Conservation (phyloP, 2,113 vertebrate species). For the Polypterus bichir region DNA sequence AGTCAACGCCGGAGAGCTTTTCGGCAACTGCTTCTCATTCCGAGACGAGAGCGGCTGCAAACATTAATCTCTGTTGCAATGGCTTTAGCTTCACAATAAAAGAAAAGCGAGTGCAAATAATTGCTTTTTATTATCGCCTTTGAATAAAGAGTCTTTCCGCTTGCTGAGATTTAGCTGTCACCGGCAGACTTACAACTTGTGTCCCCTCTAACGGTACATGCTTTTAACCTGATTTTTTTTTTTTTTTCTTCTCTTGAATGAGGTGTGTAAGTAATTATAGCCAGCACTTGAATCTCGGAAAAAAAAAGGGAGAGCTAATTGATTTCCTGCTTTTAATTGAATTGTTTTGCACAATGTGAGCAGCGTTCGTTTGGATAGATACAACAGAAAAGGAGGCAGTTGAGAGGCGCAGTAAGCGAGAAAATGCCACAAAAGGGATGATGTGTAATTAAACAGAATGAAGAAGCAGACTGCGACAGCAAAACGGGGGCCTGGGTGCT, state of each 20-base stretch:
- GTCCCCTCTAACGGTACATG: constrained; percentile 43
- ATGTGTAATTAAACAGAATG: too few relatives aligned
- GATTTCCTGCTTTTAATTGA: constrained; percentile 28
- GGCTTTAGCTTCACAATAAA: constrained; percentile 42
- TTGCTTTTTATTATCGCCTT: constrained; percentile 52
- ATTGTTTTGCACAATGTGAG: too few relatives aligned
- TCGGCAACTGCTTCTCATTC: constrained; percentile 49
- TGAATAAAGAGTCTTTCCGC: constrained; percentile 45
- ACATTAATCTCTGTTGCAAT: constrained; percentile 55
- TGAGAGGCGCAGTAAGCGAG: too few relatives aligned
- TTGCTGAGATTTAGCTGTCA: constrained; percentile 39
- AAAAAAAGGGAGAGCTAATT: constrained; percentile 49
- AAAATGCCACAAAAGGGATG: too few relatives aligned
- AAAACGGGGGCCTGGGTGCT: too few relatives aligned
- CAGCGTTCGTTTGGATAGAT: too few relatives aligned
- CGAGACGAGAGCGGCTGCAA: constrained; percentile 38
- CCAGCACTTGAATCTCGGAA: constrained; percentile 31
- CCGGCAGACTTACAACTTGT: constrained; percentile 31
- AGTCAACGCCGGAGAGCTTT: constrained; percentile 44
- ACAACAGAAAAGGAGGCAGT: too few relatives aligned
- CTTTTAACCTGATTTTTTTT: constrained; percentile 16
- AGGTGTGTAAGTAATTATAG: constrained; percentile 45
- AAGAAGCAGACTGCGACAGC: too few relatives aligned
- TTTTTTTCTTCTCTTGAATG: background rate
- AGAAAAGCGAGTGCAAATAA: constrained; percentile 36